Base-by-base conservation (phyloP, 2,797 vertebrate genomes). In the Antennarius maculatus region DNA sequence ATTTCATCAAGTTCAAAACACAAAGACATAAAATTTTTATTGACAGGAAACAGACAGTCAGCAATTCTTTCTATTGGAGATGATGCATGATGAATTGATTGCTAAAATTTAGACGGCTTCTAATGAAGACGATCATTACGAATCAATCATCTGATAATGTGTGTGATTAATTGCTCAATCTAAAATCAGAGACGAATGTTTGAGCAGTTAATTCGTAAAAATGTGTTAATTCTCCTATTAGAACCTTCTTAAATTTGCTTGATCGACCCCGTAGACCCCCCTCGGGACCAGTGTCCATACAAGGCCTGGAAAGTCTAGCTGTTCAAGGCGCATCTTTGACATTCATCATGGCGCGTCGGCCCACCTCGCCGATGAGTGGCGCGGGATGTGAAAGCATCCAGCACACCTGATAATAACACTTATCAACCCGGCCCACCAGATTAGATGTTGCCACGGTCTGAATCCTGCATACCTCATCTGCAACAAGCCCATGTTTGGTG, bases 401-500 rank as follows among this genome's bases (percentile, higher is more conserved):
- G 85, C 76, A 80, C 88, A 86, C 87, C 88, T 88, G 89, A 92
- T 90, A 90, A 80, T 71, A 48, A 71, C 5, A 41, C 83, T 91
- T 90, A 90, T 91, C 89, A 68, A 81, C 66, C 43, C 56, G 6
- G 66, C 66, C 47, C 50, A 1, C 2, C 0, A 87, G 89, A 91
- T 92, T 88, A 89, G 83, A 79, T 16, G 78, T 80, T 39, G 67
- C 57, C 2, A 9, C 45, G 67, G 67, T 16, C 39, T 6, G 23
- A 63, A 74, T 82, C 71, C 74, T 69, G 79, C 86, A 84, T 86
- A 79, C 69, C 83, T 71, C 9, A 61, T 12, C 79, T 71, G 81
- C 69, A 65, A 45, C 79, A 61, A 54, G 75, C 58, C 91, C 89
- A 88, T 91, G 89, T 92, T 92, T 90, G 91, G 90, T 42, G 81